These are phyloP conservation scores for Capromys pilorides DNA, from an alignment of 2,797 vertebrate genomes.

Conservation along the genomic window DNA sequence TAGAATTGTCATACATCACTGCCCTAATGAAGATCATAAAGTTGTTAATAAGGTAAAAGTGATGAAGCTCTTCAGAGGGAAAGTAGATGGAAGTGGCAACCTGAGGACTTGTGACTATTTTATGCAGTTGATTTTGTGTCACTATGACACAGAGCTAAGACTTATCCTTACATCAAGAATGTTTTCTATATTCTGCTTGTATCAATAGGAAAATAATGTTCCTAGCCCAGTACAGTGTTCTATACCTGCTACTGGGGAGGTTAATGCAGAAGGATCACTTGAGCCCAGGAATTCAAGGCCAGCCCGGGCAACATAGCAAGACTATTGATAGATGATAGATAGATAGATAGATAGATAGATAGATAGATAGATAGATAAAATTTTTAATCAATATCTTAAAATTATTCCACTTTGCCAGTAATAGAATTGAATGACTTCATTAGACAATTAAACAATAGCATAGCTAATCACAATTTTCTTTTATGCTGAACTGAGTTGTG, in stretches of 20 bases:
- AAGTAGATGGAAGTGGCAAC: neutral
- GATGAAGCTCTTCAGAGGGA: neutral
- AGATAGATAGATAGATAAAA: neutral
- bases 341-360: neutral
- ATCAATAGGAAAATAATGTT: conserved; percentile 29
- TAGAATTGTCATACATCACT: neutral
- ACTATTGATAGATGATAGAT: neutral
- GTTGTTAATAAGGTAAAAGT: conserved; percentile 18
- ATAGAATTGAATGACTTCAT: conserved; percentile 25
- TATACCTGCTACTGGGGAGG: neutral
- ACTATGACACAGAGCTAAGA: conserved; percentile 3
- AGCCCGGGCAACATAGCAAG: neutral
- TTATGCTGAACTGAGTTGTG: conserved; percentile 39
- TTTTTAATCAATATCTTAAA: neutral
- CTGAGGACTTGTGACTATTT: neutral
- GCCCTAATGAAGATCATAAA: neutral
- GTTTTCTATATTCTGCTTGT: conserved; percentile 35
- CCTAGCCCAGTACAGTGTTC: neutral
- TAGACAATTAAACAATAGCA: neutral
- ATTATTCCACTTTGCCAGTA: neutral
- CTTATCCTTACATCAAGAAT: neutral
- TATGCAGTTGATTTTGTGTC: conserved; percentile 13
- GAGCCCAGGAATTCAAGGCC: neutral
- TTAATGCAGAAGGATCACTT: neutral
- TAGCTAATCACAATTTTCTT: neutral